Percentiles rank a stretch among this genome's conserved stretches.
These are phyloP conservation scores for Musca vetustissima DNA, from an alignment of 1,140 invertebrate species.

Conservation along the genomic window DNA sequence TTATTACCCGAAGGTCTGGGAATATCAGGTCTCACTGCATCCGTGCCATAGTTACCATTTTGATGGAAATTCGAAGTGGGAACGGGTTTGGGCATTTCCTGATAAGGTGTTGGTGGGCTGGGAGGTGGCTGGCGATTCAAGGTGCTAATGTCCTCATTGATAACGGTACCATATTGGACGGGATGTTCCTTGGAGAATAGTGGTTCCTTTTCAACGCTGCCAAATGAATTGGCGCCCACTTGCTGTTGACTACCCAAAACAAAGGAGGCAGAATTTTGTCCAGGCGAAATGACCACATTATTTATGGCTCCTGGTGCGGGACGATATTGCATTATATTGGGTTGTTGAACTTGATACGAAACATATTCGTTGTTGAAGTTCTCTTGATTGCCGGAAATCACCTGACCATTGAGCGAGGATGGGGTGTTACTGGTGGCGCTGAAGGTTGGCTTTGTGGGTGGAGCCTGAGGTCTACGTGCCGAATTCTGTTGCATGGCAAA, in stretches of 20 bases:
- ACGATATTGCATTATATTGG: constrained; percentile 51
- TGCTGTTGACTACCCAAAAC: constrained; percentile 66
- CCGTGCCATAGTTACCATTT: constrained; percentile 31
- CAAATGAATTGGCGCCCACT: constrained; percentile 50
- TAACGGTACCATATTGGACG: constrained; percentile 53
- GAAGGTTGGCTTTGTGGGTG: constrained; percentile 22
- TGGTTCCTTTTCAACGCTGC: constrained; percentile 38
- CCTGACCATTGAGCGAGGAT: constrained; percentile 25
- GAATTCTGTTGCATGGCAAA: constrained; percentile 41
- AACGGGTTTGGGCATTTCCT: constrained; percentile 34
- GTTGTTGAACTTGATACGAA: constrained; percentile 51
- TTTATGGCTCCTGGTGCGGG: constrained; percentile 61
- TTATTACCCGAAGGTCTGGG: constrained; percentile 11
- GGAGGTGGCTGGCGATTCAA: constrained; percentile 36
- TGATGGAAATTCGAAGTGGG: constrained; percentile 41
- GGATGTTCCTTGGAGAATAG: constrained; percentile 38
- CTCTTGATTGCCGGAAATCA: constrained; percentile 40
- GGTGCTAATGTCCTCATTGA: constrained; percentile 47
- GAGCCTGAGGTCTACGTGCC: background rate
- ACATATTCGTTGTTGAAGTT: constrained; percentile 50
- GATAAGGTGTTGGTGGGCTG: constrained; percentile 22
- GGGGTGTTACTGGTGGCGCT: background rate
- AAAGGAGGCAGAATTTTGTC: constrained; percentile 66
- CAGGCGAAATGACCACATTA: constrained; percentile 65
- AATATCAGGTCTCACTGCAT: constrained; percentile 13